Percentiles rank a stretch among this genome's conserved stretches.
Conservation (phyloP, 2,797 vertebrate genomes). For the Acestrorhynchus altus region DNA sequence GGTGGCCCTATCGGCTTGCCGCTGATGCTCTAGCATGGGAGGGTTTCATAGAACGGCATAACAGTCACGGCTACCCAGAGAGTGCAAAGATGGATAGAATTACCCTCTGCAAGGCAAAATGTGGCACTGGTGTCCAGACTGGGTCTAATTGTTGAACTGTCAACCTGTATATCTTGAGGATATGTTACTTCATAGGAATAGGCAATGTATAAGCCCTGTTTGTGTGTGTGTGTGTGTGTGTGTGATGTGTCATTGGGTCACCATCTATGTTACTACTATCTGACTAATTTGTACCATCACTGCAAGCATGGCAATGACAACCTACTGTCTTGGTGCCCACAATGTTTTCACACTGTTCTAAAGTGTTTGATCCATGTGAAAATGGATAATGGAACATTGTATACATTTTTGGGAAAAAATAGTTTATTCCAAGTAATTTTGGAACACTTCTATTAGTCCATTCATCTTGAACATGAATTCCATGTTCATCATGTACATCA, state of each 20-base stretch:
- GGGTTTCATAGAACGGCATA: conserved; percentile 24
- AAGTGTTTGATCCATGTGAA: no score
- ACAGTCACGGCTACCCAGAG: conserved; percentile 32
- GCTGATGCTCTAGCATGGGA: conserved; percentile 18
- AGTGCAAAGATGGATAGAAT: conserved; percentile 44
- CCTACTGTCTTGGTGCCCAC: no score
- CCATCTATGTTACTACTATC: neutral
- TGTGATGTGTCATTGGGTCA: neutral
- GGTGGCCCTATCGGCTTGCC: conserved; percentile 52
- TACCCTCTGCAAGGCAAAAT: conserved; percentile 37
- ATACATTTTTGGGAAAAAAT: no score
- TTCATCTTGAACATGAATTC: no score
- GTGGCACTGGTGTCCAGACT: neutral
- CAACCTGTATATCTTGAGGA: neutral
- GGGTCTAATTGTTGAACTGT: neutral
- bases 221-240: neutral
- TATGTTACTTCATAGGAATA: neutral
- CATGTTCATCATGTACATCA: no score
- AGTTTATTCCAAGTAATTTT: no score
- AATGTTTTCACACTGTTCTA: no score
- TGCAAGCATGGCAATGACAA: no score
- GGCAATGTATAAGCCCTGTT: neutral
- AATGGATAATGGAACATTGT: no score
- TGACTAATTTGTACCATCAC: neutral
- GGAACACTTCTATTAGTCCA: no score